Evolutionary conservation across 2,888 invertebrate species (phyloP).

Genomic region (Callyntrura sp.): DNA sequence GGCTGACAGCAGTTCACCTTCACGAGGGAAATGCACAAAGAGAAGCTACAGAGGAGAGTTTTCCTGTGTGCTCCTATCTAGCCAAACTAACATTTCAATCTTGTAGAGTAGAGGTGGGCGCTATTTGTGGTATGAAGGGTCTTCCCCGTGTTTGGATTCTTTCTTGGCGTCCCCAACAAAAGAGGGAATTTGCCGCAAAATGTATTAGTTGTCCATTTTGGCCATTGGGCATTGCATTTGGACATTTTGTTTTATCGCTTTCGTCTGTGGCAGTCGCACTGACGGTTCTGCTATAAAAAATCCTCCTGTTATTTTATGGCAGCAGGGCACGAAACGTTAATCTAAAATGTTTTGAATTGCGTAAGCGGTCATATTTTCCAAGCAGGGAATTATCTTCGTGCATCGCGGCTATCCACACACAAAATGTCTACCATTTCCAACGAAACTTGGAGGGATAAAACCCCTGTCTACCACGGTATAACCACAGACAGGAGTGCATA

Average conservation of each 20-base stretch:
- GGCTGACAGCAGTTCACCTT: background rate
- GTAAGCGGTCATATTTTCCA: background rate
- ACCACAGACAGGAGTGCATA: background rate
- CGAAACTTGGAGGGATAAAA: background rate
- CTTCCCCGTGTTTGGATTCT: background rate
- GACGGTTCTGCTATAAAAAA: constrained; percentile 41
- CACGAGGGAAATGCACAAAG: background rate
- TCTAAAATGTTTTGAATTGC: constrained; percentile 68
- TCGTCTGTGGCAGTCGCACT: background rate
- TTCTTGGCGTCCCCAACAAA: background rate
- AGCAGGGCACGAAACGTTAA: constrained; percentile 70
- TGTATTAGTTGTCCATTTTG: constrained; percentile 56
- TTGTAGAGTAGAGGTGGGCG: background rate
- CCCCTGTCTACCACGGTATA: background rate
- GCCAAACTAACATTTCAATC: no score
- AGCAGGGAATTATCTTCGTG: background rate
- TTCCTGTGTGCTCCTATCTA: background rate
- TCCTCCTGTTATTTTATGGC: constrained; percentile 63
- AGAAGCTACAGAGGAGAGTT: background rate
- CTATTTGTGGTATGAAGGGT: background rate
- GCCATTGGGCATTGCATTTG: constrained; percentile 14
- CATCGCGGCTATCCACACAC: background rate
- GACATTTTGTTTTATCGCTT: constrained; percentile 50
- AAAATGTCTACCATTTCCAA: background rate
- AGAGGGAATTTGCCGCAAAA: constrained; percentile 41